These are phyloP conservation scores for Taenaris catops DNA, from an alignment of 2,888 invertebrate species.

Conservation along the genomic window DNA sequence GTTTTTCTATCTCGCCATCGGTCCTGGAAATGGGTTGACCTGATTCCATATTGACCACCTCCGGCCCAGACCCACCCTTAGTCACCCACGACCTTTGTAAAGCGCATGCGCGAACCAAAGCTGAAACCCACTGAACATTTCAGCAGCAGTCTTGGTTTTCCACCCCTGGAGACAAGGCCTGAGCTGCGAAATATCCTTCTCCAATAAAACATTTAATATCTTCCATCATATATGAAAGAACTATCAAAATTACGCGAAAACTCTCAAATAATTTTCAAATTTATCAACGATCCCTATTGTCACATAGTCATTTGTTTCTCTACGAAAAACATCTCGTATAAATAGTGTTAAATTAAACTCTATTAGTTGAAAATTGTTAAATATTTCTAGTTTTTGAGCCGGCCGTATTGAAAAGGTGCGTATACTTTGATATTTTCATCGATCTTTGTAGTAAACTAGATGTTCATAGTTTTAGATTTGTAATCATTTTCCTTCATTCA, in stretches of 20 bases:
- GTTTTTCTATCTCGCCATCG: conserved; percentile 11
- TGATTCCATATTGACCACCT: conserved; percentile 42
- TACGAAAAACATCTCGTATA: conserved; percentile 70
- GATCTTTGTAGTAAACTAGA: conserved; percentile 3
- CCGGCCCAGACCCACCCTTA: conserved; percentile 32
- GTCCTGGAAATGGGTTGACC: conserved; percentile 37
- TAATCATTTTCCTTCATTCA: conserved; percentile 23
- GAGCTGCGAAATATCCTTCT: conserved; percentile 30
- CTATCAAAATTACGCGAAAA: conserved; percentile 29
- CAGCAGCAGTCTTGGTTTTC: conserved; percentile 40
- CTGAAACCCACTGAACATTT: conserved; percentile 31
- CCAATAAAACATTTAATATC: conserved; percentile 24
- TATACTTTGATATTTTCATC: background rate
- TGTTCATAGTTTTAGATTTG: conserved; percentile 5
- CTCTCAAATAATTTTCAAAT: conserved; percentile 30
- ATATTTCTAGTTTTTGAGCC: conserved; percentile 4
- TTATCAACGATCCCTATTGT: conserved; percentile 48
- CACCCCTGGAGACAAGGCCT: conserved; percentile 23
- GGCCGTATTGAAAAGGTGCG: conserved; percentile 12
- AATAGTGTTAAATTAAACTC: conserved; percentile 46
- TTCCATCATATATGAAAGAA: conserved; percentile 63
- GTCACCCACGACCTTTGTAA: conserved; percentile 50
- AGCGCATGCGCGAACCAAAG: conserved; percentile 49
- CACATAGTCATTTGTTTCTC: conserved; percentile 66
- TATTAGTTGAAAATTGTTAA: conserved; percentile 1